A percentile compares a stretch with the other conserved stretches of the same genome.
Conservation (phyloP, 1,140 invertebrate species). For the Myzus persicae region DNA sequence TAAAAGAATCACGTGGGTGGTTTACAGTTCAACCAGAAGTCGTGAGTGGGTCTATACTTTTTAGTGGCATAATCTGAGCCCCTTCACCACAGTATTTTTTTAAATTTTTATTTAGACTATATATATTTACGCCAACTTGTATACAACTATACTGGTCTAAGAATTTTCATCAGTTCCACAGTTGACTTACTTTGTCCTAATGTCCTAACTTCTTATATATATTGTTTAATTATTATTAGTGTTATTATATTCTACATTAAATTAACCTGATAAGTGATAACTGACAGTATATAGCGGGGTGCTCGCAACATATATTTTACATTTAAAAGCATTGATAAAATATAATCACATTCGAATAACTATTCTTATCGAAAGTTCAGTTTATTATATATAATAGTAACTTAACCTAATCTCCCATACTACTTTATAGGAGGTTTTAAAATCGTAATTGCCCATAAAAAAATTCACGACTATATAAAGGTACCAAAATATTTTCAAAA, state of each 20-base stretch:
- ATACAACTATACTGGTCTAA: too few relatives aligned
- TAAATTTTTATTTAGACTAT: too few relatives aligned
- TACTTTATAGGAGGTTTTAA: neutral
- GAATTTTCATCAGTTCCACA: too few relatives aligned
- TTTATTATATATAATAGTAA: neutral
- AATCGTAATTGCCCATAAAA: neutral
- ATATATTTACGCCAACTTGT: too few relatives aligned
- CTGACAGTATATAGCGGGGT: neutral
- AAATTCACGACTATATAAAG: neutral
- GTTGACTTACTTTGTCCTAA: too few relatives aligned
- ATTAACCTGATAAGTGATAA: neutral
- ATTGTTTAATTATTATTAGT: too few relatives aligned
- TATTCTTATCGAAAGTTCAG: neutral
- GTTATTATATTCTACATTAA: too few relatives aligned
- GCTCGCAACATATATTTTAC: neutral
- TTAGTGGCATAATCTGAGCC: neutral
- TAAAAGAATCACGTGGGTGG: neutral
- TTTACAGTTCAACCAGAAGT: neutral
- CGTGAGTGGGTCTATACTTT: neutral
- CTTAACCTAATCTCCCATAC: neutral
- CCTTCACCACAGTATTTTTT: neutral
- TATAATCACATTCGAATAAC: neutral
- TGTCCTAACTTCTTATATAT: too few relatives aligned
- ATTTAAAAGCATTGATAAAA: neutral
- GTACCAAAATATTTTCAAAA: neutral